Conservation (phyloP, 2,888 invertebrate genomes). For the Diachrysia chrysitis region DNA sequence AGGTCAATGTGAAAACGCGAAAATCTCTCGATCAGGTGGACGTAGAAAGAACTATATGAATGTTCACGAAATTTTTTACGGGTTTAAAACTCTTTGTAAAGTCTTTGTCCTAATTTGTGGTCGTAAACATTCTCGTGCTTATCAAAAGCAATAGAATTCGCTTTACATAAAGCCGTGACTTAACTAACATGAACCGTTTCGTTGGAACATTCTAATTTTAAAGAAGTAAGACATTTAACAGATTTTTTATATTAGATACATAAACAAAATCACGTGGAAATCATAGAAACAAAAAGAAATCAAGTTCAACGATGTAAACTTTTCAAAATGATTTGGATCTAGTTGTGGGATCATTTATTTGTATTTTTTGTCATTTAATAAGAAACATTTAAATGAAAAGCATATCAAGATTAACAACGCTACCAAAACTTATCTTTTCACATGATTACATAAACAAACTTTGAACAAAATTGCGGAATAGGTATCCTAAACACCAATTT, state of each 20-base stretch:
- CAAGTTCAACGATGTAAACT: too few relatives aligned
- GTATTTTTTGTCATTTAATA: too few relatives aligned
- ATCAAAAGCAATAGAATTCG: constrained; percentile 21
- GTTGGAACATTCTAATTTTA: too few relatives aligned
- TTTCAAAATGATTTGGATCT: too few relatives aligned
- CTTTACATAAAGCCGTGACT: not conserved
- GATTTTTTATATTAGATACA: too few relatives aligned
- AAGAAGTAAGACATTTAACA: too few relatives aligned
- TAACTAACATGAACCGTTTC: not conserved
- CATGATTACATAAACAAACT: not conserved
- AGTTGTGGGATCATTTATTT: too few relatives aligned
- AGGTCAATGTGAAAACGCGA: not conserved
- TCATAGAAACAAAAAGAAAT: too few relatives aligned
- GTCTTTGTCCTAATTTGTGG: not conserved
- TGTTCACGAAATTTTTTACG: not conserved
- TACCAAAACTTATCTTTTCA: not conserved
- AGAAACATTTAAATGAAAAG: not conserved
- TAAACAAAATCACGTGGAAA: too few relatives aligned
- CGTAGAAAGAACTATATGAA: not conserved
- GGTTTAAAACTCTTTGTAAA: not conserved
- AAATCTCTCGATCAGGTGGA: not conserved
- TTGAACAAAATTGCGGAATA: constrained; percentile 1
- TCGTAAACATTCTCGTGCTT: constrained; percentile 7
- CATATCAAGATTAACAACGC: not conserved
- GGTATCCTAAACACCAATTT: constrained; percentile 1